Conservation (phyloP, 2,888 invertebrate species). For the Helleia helle region DNA sequence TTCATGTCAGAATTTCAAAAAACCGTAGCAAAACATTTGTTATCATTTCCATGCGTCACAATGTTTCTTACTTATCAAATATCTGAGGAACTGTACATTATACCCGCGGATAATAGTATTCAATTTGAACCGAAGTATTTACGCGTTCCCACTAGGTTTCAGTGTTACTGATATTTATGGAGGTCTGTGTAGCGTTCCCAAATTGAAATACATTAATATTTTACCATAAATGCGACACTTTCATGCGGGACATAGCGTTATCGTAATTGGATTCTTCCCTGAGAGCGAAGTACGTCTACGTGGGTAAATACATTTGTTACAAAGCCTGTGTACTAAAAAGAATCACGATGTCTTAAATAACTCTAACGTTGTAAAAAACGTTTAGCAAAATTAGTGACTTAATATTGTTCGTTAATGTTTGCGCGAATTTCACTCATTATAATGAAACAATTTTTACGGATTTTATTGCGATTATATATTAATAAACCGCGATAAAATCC, state of each 20-base stretch:
- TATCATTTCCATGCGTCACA: conserved; percentile 4
- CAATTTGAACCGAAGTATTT: conserved; percentile 67
- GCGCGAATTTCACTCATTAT: too few relatives aligned
- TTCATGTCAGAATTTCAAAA: too few relatives aligned
- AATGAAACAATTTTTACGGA: too few relatives aligned
- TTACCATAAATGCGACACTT: conserved; percentile 73
- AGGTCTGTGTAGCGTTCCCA: conserved; percentile 65
- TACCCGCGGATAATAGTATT: conserved; percentile 62
- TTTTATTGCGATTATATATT: too few relatives aligned
- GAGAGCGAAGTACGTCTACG: conserved; percentile 37
- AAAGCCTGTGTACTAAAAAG: conserved; percentile 19
- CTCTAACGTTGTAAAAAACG: background rate
- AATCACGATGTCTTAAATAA: conserved; percentile 15
- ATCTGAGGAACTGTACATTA: conserved; percentile 21
- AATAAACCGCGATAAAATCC: too few relatives aligned
- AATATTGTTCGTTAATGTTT: too few relatives aligned
- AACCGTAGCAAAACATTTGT: conserved; percentile 3
- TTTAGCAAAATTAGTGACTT: too few relatives aligned
- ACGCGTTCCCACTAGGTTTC: conserved; percentile 54
- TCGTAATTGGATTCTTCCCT: conserved; percentile 71
- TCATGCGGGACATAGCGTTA: conserved; percentile 69
- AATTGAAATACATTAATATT: conserved; percentile 75
- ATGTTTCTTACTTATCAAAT: conserved; percentile 5
- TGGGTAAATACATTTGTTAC: conserved; percentile 25
- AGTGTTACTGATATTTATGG: conserved; percentile 65